Base-by-base conservation (phyloP, 2,888 invertebrate species). In the Brachypterus glaber region DNA sequence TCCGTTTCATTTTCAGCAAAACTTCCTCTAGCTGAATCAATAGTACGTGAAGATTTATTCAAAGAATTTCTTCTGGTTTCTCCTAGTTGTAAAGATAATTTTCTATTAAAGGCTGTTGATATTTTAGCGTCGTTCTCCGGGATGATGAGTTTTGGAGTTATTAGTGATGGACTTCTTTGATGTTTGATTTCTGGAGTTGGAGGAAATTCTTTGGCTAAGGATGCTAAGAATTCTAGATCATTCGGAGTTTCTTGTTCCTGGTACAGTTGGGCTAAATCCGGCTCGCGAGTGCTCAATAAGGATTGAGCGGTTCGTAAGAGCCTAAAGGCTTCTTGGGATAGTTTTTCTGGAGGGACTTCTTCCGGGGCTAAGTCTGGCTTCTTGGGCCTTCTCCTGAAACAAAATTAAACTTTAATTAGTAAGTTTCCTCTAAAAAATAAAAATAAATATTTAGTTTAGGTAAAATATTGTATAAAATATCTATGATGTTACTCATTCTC, bases 301-400 rank as follows among this genome's bases (percentile, higher is more conserved):
- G 79, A 79, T 49, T 78, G 74, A 34, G 77, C 75, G 15, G 77
- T 79, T 44, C 79, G 68, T 50, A 77, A 68, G 41, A 80, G 64
- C 37, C 79, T 68, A 50, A 75, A 79, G 2, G 79, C 78, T 61
- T 80, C 79, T 53, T 77, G 74, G 1, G 77, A 72, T 15, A 80
- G 59, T 58, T 78, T 79, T 43, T 77, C 76, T 2, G 77, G 74
- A 48, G 73, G 69, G 15, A 72, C 60, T 45, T 73, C 72, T 33
- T 72, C 70, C 2, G 65, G 63, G 27, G 63, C 52, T 4, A 59
- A 39, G 40, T 62, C 64, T 21, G 48, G 50, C 36, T 63, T 59
- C 49, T 66, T 65, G 1, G 64, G 63, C 44, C 62, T 57, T 44
- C 62, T 60, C 57, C 68, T 68, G 49, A 15, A 48, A 45, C 39